A percentile compares a stretch with the other conserved stretches of the same genome.
These are phyloP conservation scores for Paramisgurnus dabryanus DNA, from an alignment of 2,113 vertebrate genomes.

Conservation along the genomic window DNA sequence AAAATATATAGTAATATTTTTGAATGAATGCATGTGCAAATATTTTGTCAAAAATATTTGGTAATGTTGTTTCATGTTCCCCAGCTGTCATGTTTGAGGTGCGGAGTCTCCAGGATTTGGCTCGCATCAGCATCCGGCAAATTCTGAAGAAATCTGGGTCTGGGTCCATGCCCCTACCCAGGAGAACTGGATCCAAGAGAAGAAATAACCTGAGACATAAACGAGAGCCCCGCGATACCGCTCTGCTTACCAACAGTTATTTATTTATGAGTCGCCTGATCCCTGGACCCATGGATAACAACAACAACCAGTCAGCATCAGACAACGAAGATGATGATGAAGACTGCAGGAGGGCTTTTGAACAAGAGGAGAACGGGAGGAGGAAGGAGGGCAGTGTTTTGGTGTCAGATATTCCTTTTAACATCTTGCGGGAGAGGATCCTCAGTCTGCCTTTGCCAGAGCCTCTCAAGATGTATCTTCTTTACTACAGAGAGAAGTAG, in stretches of 20 bases:
- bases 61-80: constrained; percentile 3
- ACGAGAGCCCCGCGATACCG: constrained; percentile 76
- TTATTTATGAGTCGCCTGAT: constrained; percentile 82
- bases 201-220: constrained; percentile 72
- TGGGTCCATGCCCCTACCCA: constrained; percentile 44
- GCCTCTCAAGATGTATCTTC: constrained; percentile 86
- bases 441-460: constrained; percentile 83
- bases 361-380: constrained; percentile 65
- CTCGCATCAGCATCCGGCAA: constrained; percentile 82
- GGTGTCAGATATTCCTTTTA: constrained; percentile 77
- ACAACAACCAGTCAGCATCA: constrained; percentile 73
- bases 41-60: not conserved
- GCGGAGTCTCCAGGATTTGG: constrained; percentile 84
- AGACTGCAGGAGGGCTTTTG: constrained; percentile 40
- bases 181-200: constrained; percentile 50
- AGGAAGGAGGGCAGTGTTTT: constrained; percentile 65
- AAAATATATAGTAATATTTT: not conserved
- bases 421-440: constrained; percentile 82
- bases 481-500: constrained; percentile 88
- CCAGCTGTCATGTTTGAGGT: constrained; percentile 77
- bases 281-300: constrained; percentile 79
- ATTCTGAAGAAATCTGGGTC: constrained; percentile 77
- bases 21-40: not conserved
- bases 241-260: constrained; percentile 84
- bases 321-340: constrained; percentile 69